Conservation (phyloP, 2,888 invertebrate species). For the Morpho helenor region DNA sequence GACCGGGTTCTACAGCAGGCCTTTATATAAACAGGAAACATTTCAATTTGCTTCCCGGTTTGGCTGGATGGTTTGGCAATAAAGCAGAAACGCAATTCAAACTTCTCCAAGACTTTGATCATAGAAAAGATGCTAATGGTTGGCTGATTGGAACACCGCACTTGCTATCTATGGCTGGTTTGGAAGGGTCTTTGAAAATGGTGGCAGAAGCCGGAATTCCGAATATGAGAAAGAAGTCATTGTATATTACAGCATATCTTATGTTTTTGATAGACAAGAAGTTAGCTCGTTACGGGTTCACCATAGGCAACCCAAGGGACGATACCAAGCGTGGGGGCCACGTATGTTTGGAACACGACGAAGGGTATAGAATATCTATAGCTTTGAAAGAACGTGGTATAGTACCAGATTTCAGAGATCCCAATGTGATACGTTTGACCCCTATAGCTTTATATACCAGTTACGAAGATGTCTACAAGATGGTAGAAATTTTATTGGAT, state of each 20-base stretch:
- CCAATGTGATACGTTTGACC: conserved; percentile 56
- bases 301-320: conserved; percentile 50
- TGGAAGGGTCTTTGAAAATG: conserved; percentile 57
- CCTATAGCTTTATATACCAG: conserved; percentile 58
- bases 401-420: conserved; percentile 54
- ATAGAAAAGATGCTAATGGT: conserved; percentile 53
- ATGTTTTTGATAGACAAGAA: conserved; percentile 57
- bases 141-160: conserved; percentile 60
- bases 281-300: conserved; percentile 45
- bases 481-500: conserved; percentile 49
- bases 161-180: conserved; percentile 53
- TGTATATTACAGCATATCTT: conserved; percentile 59
- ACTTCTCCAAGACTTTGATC: conserved; percentile 56
- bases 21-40: conserved; percentile 60
- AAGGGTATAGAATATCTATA: conserved; percentile 56
- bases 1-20: conserved; percentile 54
- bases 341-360: conserved; percentile 55
- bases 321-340: conserved; percentile 57
- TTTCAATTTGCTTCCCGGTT: conserved; percentile 49
- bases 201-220: conserved; percentile 51
- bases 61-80: conserved; percentile 63
- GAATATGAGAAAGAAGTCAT: conserved; percentile 57
- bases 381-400: conserved; percentile 52
- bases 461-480: conserved; percentile 54
- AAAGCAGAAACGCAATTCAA: conserved; percentile 52